Evolutionary conservation across 2,797 vertebrate species (phyloP).

Genomic region (Acridotheres tristis): DNA sequence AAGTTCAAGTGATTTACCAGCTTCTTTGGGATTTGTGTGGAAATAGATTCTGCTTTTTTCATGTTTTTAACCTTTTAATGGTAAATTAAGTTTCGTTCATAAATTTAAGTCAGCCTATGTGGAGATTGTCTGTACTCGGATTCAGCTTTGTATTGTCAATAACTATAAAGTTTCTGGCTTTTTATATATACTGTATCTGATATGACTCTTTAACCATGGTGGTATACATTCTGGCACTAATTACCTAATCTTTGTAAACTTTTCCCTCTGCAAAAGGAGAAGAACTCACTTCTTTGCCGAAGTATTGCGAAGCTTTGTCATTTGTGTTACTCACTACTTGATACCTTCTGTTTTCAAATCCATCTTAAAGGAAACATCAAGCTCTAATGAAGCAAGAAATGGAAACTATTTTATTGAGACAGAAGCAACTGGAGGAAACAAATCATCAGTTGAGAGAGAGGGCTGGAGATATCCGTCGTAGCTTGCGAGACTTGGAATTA

Average conservation of each 20-base stretch:
- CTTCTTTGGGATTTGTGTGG: not conserved
- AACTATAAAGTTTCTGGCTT: not conserved
- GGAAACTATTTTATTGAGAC: slow-evolving; percentile 89
- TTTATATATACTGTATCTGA: not conserved
- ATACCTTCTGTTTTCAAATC: slow-evolving; percentile 1
- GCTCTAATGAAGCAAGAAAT: slow-evolving; percentile 93
- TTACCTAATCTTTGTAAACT: not conserved
- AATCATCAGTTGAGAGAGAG: slow-evolving; percentile 89
- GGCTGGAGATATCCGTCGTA: slow-evolving; percentile 87
- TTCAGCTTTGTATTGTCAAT: not conserved
- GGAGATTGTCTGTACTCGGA: not conserved
- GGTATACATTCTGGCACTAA: not conserved
- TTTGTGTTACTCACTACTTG: not conserved
- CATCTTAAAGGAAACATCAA: slow-evolving; percentile 87
- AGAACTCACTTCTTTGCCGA: not conserved
- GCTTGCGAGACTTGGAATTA: slow-evolving; percentile 89
- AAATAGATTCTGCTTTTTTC: not conserved
- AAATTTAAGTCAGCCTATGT: not conserved
- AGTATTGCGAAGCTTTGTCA: not conserved
- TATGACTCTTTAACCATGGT: not conserved
- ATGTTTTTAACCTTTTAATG: not conserved
- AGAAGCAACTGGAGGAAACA: slow-evolving; percentile 93
- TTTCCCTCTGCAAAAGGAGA: not conserved
- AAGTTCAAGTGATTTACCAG: not conserved
- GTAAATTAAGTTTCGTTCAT: not conserved